A percentile compares a stretch with the other conserved stretches of the same genome.
Evolutionary conservation across 2,797 vertebrate species (phyloP).

Genomic region (Gambusia yucatana): DNA sequence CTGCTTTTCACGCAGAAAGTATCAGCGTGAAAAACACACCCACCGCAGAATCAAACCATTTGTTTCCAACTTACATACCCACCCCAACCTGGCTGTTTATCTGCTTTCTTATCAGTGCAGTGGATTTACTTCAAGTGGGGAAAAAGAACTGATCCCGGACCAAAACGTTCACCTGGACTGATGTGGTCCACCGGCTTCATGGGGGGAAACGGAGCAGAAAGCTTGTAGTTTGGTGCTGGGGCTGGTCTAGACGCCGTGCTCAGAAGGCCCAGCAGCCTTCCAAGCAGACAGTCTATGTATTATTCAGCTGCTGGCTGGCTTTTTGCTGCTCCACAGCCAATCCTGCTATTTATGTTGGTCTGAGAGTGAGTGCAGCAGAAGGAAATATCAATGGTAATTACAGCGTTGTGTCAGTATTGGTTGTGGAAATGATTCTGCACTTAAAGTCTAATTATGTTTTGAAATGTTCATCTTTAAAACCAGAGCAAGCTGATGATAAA

Average conservation of each 20-base stretch:
- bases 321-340: conserved; percentile 38
- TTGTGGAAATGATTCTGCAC: neutral
- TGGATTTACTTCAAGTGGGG: conserved; percentile 18
- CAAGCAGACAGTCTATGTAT: conserved; percentile 58
- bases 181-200: conserved; percentile 13
- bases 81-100: conserved; percentile 14
- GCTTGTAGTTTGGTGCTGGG: conserved; percentile 13
- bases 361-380: conserved; percentile 5
- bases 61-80: conserved; percentile 20
- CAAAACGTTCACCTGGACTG: conserved; percentile 30
- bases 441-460: neutral
- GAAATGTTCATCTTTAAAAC: neutral
- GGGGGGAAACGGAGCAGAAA: neutral
- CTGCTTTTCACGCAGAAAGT: conserved; percentile 1
- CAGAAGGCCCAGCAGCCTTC: conserved; percentile 44
- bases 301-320: conserved; percentile 61
- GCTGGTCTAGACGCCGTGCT: conserved; percentile 46
- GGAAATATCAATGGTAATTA: conserved; percentile 18
- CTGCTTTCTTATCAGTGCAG: conserved; percentile 21
- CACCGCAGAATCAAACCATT: neutral
- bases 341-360: conserved; percentile 34
- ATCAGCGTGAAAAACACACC: conserved; percentile 23
- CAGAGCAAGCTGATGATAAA: neutral
- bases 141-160: neutral
- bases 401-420: neutral